Percentiles rank a stretch among this genome's conserved stretches.
Evolutionary conservation across 2,888 invertebrate genomes (phyloP).

Genomic region (Sicus ferrugineus): DNA sequence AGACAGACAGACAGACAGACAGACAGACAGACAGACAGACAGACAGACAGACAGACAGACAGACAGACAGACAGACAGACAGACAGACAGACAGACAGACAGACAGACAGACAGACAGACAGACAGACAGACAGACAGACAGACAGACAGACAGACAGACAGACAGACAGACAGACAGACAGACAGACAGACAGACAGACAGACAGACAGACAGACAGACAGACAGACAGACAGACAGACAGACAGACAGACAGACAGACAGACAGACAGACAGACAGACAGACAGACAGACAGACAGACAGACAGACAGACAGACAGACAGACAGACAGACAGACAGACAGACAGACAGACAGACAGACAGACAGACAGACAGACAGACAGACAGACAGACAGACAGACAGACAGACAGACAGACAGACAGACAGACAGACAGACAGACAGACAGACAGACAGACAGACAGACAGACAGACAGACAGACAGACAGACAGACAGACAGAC

Average conservation of each 20-base stretch:
- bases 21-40: conserved; percentile 17
- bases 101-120: conserved; percentile 17
- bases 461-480: conserved; percentile 17
- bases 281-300: conserved; percentile 17
- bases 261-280: conserved; percentile 17
- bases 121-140: conserved; percentile 17
- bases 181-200: conserved; percentile 17
- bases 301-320: conserved; percentile 17
- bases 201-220: conserved; percentile 17
- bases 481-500: conserved; percentile 17
- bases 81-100: conserved; percentile 17
- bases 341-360: conserved; percentile 17
- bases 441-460: conserved; percentile 17
- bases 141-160: conserved; percentile 17
- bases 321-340: conserved; percentile 17
- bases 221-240: conserved; percentile 17
- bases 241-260: conserved; percentile 17
- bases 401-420: conserved; percentile 17
- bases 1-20: conserved; percentile 17
- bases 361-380: conserved; percentile 17
- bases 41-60: conserved; percentile 17
- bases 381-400: conserved; percentile 17
- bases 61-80: conserved; percentile 17
- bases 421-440: conserved; percentile 17
- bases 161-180: conserved; percentile 17